Base-by-base conservation (phyloP, 2,888 invertebrate species). In the Portevinia maculata region DNA sequence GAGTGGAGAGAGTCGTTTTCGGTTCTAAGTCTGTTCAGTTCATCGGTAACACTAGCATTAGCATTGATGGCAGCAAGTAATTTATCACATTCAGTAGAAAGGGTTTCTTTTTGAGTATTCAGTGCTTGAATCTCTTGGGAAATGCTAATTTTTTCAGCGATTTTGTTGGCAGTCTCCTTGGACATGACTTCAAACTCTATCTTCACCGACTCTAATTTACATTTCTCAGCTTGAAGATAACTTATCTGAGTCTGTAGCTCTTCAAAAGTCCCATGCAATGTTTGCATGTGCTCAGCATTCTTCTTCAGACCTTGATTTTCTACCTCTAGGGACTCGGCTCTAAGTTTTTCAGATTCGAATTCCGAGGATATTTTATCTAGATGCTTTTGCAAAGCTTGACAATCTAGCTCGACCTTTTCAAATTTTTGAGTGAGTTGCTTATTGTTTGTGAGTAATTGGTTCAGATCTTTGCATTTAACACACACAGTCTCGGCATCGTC, bases 391-490 rank as follows among this genome's bases (percentile, higher is more conserved):
- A 83, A 57, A 9, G n/a, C 21, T 9, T 71, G 15, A 32, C 34
- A 65, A 11, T 76, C 75, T 28, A 17, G 19, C 8, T 55, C 60
- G 6, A 50, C n/a, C 8, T 55, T 65, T 34, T 83, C 78, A 13
- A 71, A 62, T n/a, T 76, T 62, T n/a, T 83, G 13, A 37, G 41
- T 52, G 17, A 86, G 65, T 62, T 84, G 84, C 6, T 86, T 85
- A 28, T 87, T 85, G 11, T 87, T 86, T 1, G 85, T 84, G 3
- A 88, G 41, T 3, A 88, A 24, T 2, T 73, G 85, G 32, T 87
- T 85, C n/a, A 88, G 48, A 37, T 88, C 86, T 21, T 84, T 85
- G 57, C 89, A 89, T 69, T 87, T 88, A 3, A 84, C 59, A 59
- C 88, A 89, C 3, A 87, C 85, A 8, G 73, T 64, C 13, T 76